phyloP scores from a whole-genome alignment of 1,140 invertebrate species.

The Drosophila subpulchrella region DNA sequence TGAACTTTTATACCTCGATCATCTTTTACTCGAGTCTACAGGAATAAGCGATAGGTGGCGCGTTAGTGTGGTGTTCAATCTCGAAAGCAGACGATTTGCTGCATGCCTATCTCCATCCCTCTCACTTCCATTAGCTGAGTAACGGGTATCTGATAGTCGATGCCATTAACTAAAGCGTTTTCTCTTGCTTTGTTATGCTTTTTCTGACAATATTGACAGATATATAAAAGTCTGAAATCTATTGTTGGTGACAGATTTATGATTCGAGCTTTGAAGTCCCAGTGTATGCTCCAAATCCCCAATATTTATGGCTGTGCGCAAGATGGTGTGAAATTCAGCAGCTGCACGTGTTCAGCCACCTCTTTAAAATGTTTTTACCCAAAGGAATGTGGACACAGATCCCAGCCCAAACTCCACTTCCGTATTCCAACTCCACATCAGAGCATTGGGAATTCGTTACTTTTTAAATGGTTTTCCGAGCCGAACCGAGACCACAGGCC shows the following conservation, averaged over 20 bases:
- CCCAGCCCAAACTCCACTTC: not conserved
- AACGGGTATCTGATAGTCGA: no score
- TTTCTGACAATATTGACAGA: no score
- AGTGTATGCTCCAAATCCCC: not conserved
- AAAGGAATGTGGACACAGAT: conserved; percentile 10
- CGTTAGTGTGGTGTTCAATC: no score
- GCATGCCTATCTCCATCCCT: no score
- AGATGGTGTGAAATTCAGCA: conserved; percentile 67
- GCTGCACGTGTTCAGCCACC: conserved; percentile 36
- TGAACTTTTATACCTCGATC: no score
- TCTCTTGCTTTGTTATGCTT: no score
- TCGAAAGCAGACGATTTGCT: no score
- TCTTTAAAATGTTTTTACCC: conserved; percentile 11
- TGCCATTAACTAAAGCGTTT: no score
- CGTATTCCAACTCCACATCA: conserved; percentile 14
- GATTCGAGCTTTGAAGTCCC: not conserved
- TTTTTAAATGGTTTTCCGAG: conserved; percentile 25
- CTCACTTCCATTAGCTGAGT: no score
- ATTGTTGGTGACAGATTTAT: not conserved
- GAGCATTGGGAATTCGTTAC: conserved; percentile 35
- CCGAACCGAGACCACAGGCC: conserved; percentile 21
- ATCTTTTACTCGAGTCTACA: no score
- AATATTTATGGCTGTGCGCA: not conserved
- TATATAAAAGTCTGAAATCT: no score
- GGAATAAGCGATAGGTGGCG: no score